Conservation (phyloP, 2,113 vertebrate species). For the Ahaetulla prasina region DNA sequence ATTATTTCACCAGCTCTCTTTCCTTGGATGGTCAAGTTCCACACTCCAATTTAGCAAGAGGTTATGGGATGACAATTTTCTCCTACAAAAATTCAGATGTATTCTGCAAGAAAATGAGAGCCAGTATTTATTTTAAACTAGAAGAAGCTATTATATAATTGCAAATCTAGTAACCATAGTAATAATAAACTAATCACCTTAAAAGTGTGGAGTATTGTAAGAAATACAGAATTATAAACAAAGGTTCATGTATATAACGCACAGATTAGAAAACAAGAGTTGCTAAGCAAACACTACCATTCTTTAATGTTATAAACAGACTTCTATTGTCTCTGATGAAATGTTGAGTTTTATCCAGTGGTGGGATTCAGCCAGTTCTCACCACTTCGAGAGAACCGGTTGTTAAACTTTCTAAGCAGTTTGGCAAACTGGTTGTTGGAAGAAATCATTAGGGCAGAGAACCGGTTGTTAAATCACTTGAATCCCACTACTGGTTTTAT, state of each 20-base stretch:
- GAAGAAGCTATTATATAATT: not conserved
- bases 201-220: not conserved
- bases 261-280: not conserved
- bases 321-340: not conserved
- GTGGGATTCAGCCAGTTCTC: too few species aligned
- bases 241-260: not conserved
- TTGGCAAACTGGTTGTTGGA: too few species aligned
- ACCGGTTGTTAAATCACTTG: too few species aligned
- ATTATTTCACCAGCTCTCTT: not conserved
- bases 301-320: not conserved
- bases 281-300: not conserved
- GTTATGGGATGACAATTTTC: not conserved
- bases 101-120: not conserved
- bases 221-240: not conserved
- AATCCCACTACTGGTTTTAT: too few species aligned
- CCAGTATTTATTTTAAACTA: not conserved
- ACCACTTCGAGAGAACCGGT: too few species aligned
- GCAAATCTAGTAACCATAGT: not conserved
- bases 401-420: too few species aligned
- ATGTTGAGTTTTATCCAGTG: too few species aligned
- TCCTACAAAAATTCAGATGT: not conserved
- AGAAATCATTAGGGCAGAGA: too few species aligned
- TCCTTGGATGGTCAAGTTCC: not conserved
- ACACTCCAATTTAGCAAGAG: not conserved
- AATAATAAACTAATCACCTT: not conserved